Percentiles rank a stretch among this genome's conserved stretches.
Conservation (phyloP, 2,797 vertebrate species). For the Danio jaintianensis region DNA sequence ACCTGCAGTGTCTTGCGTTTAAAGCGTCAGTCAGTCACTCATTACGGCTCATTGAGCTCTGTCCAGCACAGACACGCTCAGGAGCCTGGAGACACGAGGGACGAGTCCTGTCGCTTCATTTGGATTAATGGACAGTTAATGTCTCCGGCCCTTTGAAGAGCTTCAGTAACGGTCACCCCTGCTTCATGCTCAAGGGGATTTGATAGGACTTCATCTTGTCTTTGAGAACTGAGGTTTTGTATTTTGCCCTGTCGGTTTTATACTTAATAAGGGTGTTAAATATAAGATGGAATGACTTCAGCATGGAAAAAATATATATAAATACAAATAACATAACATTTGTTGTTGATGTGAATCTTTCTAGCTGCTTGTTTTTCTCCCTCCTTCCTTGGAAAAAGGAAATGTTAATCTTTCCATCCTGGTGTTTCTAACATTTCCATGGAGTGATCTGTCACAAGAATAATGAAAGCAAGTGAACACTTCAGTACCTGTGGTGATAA, state of each 20-base stretch:
- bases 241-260: neutral
- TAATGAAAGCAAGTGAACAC: slow-evolving; percentile 26
- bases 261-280: neutral
- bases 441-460: neutral
- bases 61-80: slow-evolving; percentile 29
- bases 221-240: neutral
- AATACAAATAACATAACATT: no score
- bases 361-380: neutral
- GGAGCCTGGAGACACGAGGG: slow-evolving; percentile 24
- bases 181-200: neutral
- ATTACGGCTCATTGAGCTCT: slow-evolving; percentile 39
- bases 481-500: slow-evolving; percentile 44
- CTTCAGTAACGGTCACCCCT: neutral
- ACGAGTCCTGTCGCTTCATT: slow-evolving; percentile 40
- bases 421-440: slow-evolving; percentile 17
- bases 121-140: slow-evolving; percentile 47
- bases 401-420: slow-evolving; percentile 41
- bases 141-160: slow-evolving; percentile 24
- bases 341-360: neutral
- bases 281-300: neutral
- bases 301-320: no score
- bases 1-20: neutral
- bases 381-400: slow-evolving; percentile 23
- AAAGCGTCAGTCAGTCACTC: slow-evolving; percentile 12
- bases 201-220: slow-evolving; percentile 7